phyloP scores from a whole-genome alignment of 2,113 vertebrate species.

The Pteronura brasiliensis region DNA sequence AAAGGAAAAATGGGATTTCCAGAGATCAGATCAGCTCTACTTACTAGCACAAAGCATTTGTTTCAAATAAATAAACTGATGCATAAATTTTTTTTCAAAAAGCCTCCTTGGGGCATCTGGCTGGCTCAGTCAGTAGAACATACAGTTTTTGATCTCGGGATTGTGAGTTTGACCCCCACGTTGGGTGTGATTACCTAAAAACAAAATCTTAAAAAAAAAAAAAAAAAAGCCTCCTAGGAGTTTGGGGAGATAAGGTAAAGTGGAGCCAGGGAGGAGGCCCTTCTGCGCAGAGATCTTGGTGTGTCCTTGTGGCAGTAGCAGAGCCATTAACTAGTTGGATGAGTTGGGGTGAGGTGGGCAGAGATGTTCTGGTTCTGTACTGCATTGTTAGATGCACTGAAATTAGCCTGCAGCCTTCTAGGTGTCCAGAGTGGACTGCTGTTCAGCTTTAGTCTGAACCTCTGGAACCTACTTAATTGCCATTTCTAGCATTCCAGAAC shows the following conservation, averaged over 20 bases:
- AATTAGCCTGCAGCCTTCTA: background rate
- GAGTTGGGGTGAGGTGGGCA: background rate
- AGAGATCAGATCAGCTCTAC: background rate
- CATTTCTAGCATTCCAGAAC: background rate
- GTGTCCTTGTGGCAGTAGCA: background rate
- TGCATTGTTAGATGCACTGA: background rate
- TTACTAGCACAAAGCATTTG: background rate
- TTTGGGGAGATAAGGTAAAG: background rate
- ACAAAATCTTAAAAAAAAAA: background rate
- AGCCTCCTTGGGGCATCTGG: background rate
- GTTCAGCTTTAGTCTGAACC: background rate
- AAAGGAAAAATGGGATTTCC: background rate
- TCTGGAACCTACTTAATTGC: background rate
- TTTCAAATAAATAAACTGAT: background rate
- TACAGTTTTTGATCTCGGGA: background rate
- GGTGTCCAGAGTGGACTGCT: background rate
- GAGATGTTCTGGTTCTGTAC: background rate
- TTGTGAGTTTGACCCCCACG: background rate
- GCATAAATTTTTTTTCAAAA: background rate
- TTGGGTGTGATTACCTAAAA: background rate
- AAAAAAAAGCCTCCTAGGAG: background rate
- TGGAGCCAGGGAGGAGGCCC: background rate
- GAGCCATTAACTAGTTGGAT: background rate
- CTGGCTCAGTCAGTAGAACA: background rate
- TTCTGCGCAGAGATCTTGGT: background rate